A percentile compares a stretch with the other conserved stretches of the same genome.
phyloP scores from a whole-genome alignment of 2,888 invertebrate species.

The Tetheella fluctuosa region DNA sequence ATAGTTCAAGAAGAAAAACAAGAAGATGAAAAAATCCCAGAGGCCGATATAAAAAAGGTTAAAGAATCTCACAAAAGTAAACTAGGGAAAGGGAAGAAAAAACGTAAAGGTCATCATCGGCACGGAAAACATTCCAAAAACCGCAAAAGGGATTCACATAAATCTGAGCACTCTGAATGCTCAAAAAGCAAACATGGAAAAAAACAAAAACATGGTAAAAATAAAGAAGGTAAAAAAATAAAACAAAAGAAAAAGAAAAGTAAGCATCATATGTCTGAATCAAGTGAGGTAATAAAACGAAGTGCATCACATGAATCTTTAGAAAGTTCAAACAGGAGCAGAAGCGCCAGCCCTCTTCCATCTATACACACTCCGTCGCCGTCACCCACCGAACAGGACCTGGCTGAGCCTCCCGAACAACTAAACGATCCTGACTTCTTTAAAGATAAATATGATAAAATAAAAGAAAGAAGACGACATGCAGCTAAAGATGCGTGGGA shows the following conservation, averaged over 20 bases:
- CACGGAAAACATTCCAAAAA: slow-evolving; percentile 80
- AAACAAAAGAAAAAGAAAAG: slow-evolving; percentile 78
- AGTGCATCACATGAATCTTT: slow-evolving; percentile 62
- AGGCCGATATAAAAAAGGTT: slow-evolving; percentile 47
- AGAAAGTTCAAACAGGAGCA: slow-evolving; percentile 72
- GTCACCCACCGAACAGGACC: slow-evolving; percentile 56
- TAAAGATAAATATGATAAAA: slow-evolving; percentile 86
- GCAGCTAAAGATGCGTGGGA: slow-evolving; percentile 78
- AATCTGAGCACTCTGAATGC: slow-evolving; percentile 56
- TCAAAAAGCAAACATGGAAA: slow-evolving; percentile 63
- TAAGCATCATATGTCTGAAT: slow-evolving; percentile 60
- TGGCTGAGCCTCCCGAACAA: slow-evolving; percentile 45
- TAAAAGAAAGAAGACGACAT: slow-evolving; percentile 85
- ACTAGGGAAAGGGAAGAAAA: slow-evolving; percentile 73
- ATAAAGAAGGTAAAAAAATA: slow-evolving; percentile 75
- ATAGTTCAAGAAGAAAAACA: slow-evolving; percentile 42
- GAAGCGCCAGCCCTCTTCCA: slow-evolving; percentile 76
- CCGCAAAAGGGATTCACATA: slow-evolving; percentile 67
- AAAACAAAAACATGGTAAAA: slow-evolving; percentile 67
- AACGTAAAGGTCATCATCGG: slow-evolving; percentile 74
- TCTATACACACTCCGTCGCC: slow-evolving; percentile 76
- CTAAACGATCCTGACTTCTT: slow-evolving; percentile 68
- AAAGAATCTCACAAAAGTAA: slow-evolving; percentile 75
- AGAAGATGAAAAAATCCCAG: slow-evolving; percentile 33
- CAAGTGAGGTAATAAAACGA: slow-evolving; percentile 46